Evolutionary conservation across 2,113 vertebrate species (phyloP), one percentile per base, ranked within the genome.

Genomic region (Cyrtonyx montezumae): DNA sequence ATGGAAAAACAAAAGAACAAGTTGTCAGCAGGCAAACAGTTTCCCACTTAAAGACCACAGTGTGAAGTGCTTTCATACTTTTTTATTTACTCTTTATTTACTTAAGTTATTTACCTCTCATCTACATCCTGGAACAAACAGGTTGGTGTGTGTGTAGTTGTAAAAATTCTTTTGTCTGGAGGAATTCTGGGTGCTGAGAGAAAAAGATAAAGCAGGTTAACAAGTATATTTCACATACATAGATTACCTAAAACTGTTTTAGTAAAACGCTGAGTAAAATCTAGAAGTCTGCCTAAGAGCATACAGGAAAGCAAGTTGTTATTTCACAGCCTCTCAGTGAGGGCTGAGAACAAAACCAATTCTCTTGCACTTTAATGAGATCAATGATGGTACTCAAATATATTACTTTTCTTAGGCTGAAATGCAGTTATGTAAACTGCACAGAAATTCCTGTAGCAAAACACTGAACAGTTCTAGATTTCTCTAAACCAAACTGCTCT

Each of bases 91-190:
- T 8, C 6, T 58, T 56, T n/a, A n/a, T 58, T 32, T 58, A n/a
- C 17, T n/a, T 58, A 58, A 6, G 5, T 15, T 3, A 25, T 75
- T 97, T 90, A 99, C 99, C 99, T 98, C 94, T 99, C 99, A 61
- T 99, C 99, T 48, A 99, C 98, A 78, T 99, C 99, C 97, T 99
- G 99, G 96, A 99, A 99, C 75, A 99, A 96, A 94, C 99, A 99
- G 84, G 97, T 98, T 0, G 99, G 98, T 4, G 99, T 99, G 90
- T 99, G 99, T 0, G 99, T 99, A 17, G 99, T 99, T 23, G 99
- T 99, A 92, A 99, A 99, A 88, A 99, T 98, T 53, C 98, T 98
- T 96, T 99, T 99, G 95, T 99, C 99, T 8, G 98, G 98, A 70
- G 99, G 99, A 96, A 99, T 99, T 96, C 99, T 98, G 62, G 99